Percentiles rank a stretch among this genome's conserved stretches.
These are phyloP conservation scores for Bothrops jararaca DNA, from an alignment of 2,113 vertebrate genomes.

Conservation along the genomic window DNA sequence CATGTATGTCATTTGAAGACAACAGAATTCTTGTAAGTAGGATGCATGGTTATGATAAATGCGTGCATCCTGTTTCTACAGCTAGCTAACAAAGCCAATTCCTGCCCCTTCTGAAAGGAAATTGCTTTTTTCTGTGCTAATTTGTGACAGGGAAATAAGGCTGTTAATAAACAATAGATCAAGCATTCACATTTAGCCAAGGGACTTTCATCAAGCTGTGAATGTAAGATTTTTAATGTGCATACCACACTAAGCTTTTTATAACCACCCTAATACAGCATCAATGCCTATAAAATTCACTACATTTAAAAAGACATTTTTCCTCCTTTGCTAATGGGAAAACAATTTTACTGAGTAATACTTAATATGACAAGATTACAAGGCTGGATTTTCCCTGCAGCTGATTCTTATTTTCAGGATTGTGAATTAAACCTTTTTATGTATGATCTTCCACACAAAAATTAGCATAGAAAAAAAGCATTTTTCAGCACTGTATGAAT, in stretches of 20 bases:
- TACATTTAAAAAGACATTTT: constrained; percentile 37
- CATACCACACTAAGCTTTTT: constrained; percentile 50
- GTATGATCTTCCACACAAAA: not conserved
- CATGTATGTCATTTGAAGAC: not conserved
- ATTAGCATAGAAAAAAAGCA: not conserved
- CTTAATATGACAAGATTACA: constrained; percentile 29
- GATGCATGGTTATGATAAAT: not conserved
- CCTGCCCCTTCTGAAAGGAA: not conserved
- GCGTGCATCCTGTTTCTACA: not conserved
- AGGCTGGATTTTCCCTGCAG: constrained; percentile 27
- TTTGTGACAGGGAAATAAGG: constrained; percentile 20
- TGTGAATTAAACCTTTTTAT: constrained; percentile 25
- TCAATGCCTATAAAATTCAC: constrained; percentile 41
- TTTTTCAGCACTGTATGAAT: not conserved
- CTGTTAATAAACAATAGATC: not conserved
- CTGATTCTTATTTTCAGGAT: constrained; percentile 28
- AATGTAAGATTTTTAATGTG: constrained; percentile 53
- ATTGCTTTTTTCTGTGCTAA: not conserved
- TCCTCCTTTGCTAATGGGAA: constrained; percentile 24
- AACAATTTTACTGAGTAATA: constrained; percentile 25
- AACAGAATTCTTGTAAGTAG: not conserved
- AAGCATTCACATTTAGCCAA: constrained; percentile 17
- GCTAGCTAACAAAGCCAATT: not conserved
- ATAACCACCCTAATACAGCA: constrained; percentile 43
- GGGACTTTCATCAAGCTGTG: constrained; percentile 40